Evolutionary conservation across 2,888 invertebrate genomes (phyloP).

Genomic region (Scaptomyza caliginosa): DNA sequence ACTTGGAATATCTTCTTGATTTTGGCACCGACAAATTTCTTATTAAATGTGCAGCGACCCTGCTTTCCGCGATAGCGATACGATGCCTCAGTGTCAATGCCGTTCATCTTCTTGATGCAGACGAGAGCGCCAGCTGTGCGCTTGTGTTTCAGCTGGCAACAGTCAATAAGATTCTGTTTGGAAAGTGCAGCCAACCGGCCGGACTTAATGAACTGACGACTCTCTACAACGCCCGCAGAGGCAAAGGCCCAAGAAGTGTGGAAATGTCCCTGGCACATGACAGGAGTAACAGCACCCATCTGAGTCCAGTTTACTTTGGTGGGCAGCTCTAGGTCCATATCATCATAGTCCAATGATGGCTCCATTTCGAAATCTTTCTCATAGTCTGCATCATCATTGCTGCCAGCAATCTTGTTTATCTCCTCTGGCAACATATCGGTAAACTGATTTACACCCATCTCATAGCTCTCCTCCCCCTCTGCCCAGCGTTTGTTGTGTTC

Average conservation of each 20-base stretch:
- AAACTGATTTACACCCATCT: slow-evolving; percentile 40
- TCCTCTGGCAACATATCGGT: slow-evolving; percentile 26
- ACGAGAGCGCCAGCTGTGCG: not conserved
- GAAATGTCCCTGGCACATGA: slow-evolving; percentile 17
- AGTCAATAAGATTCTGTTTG: slow-evolving; percentile 42
- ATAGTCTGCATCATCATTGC: not conserved
- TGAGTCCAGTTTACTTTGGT: slow-evolving; percentile 30
- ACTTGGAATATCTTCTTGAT: slow-evolving; percentile 1
- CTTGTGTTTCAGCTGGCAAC: not conserved
- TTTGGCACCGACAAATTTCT: not conserved
- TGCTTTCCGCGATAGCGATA: slow-evolving; percentile 30
- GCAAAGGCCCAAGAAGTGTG: slow-evolving; percentile 52
- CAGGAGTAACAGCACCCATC: slow-evolving; percentile 29
- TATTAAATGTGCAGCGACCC: slow-evolving; percentile 1
- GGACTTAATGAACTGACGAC: slow-evolving; percentile 20
- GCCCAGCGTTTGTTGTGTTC: slow-evolving; percentile 29
- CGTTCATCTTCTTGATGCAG: slow-evolving; percentile 2
- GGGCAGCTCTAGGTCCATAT: not conserved
- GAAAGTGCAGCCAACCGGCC: slow-evolving; percentile 20
- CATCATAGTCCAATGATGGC: not conserved
- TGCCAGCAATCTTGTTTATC: not conserved
- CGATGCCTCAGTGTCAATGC: slow-evolving; percentile 22
- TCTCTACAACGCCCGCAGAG: slow-evolving; percentile 23
- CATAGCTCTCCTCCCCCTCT: slow-evolving; percentile 17
- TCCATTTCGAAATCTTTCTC: not conserved